Conservation (phyloP, 2,113 vertebrate genomes). For the Seriola dumerili region DNA sequence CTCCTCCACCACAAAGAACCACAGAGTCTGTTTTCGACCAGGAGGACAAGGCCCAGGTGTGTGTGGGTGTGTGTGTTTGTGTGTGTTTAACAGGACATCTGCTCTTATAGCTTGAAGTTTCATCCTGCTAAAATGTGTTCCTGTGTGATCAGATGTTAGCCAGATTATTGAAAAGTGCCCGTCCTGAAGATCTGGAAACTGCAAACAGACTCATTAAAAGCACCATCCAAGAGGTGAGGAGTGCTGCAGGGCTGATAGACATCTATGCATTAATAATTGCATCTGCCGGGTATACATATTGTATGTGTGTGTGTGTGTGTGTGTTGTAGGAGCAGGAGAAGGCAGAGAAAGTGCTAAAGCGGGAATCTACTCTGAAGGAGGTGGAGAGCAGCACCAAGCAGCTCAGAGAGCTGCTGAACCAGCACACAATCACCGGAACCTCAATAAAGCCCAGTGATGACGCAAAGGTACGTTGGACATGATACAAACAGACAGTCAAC, state of each 20-base stretch:
- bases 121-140: conserved; percentile 8
- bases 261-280: neutral
- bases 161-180: conserved; percentile 88
- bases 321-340: conserved; percentile 90
- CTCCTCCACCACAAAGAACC: conserved; percentile 88
- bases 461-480: conserved; percentile 69
- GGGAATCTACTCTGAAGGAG: conserved; percentile 84
- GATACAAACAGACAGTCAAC: neutral
- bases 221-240: conserved; percentile 88
- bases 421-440: conserved; percentile 54
- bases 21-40: conserved; percentile 91
- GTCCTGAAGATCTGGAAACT: conserved; percentile 89
- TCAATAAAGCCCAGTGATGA: conserved; percentile 57
- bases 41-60: conserved; percentile 92
- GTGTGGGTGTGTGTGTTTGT: conserved; percentile 19
- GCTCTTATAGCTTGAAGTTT: neutral
- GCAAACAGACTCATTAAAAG: conserved; percentile 93
- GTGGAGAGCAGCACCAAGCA: conserved; percentile 82
- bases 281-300: neutral
- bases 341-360: conserved; percentile 84
- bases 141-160: conserved; percentile 85
- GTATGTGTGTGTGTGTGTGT: conserved; percentile 27
- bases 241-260: neutral
- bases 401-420: conserved; percentile 84
- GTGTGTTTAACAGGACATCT: neutral